These are phyloP conservation scores for Sebastes umbrosus DNA, from an alignment of 2,797 vertebrate species.

Conservation along the genomic window DNA sequence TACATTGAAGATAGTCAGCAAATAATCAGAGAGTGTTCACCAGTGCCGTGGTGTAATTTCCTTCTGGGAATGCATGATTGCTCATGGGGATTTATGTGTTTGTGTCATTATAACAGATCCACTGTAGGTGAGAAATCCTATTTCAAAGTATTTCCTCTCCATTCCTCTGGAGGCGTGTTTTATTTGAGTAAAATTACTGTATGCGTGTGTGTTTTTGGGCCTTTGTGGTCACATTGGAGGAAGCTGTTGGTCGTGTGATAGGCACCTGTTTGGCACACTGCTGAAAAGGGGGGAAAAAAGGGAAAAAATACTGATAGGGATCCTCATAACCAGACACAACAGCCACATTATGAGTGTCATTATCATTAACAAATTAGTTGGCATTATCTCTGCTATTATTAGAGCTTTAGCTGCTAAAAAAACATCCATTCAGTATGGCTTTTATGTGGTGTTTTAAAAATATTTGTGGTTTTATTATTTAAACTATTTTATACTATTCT, in stretches of 20 bases:
- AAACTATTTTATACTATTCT: too few species aligned
- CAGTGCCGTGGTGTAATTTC: slow-evolving; percentile 16
- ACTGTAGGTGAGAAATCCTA: slow-evolving; percentile 38
- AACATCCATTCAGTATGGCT: too few species aligned
- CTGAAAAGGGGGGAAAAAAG: background rate
- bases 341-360: background rate
- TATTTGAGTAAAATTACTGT: slow-evolving; percentile 28
- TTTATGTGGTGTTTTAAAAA: too few species aligned
- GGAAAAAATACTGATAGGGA: background rate
- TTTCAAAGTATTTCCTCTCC: slow-evolving; percentile 22
- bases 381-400: slow-evolving; percentile 18
- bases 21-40: slow-evolving; percentile 26
- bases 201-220: background rate
- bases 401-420: background rate
- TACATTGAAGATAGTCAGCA: background rate
- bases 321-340: background rate
- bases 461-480: too few species aligned
- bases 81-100: slow-evolving; percentile 39
- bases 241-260: background rate
- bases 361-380: slow-evolving; percentile 19
- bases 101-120: slow-evolving; percentile 37
- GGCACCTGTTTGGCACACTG: background rate
- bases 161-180: slow-evolving; percentile 26
- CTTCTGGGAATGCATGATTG: slow-evolving; percentile 33
- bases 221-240: background rate